Conservation (phyloP, 64 coral and sea anemone genomes). For the Orbicella faveolata region DNA sequence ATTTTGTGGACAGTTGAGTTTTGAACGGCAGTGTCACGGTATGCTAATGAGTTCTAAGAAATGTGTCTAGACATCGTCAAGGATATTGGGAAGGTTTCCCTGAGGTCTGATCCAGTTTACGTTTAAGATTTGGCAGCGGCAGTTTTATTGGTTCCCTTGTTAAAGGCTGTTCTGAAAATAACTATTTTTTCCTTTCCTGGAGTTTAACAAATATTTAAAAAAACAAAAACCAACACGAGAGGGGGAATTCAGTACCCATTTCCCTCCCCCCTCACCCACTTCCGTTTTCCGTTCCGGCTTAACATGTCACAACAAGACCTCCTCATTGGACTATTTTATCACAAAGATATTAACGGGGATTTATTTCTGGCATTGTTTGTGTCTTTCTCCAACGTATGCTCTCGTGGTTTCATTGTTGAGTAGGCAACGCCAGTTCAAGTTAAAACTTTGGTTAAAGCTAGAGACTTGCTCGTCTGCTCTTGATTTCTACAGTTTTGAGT, state of each 20-base stretch:
- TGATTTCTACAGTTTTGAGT: too few relatives aligned
- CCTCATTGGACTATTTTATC: too few relatives aligned
- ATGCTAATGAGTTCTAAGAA: not conserved
- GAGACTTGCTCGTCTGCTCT: too few relatives aligned
- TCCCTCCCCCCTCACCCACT: not conserved
- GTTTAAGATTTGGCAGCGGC: not conserved
- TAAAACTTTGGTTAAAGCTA: too few relatives aligned
- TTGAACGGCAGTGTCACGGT: not conserved
- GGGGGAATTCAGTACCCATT: not conserved
- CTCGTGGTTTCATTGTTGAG: too few relatives aligned
- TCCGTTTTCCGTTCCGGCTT: too few relatives aligned
- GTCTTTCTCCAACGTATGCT: too few relatives aligned
- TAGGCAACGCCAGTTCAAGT: too few relatives aligned
- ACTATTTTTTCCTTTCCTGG: not conserved
- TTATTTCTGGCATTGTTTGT: too few relatives aligned
- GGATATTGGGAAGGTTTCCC: not conserved
- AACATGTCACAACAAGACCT: too few relatives aligned
- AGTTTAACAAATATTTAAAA: not conserved
- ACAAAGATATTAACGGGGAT: too few relatives aligned
- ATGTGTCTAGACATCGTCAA: not conserved
- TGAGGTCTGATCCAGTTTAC: fast-evolving
- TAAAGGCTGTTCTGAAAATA: not conserved
- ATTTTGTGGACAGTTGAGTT: not conserved
- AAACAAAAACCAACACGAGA: not conserved
- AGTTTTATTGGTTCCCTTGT: too few relatives aligned